Base-by-base conservation (phyloP, 2,888 invertebrate species). In the Watsonalla cultraria region DNA sequence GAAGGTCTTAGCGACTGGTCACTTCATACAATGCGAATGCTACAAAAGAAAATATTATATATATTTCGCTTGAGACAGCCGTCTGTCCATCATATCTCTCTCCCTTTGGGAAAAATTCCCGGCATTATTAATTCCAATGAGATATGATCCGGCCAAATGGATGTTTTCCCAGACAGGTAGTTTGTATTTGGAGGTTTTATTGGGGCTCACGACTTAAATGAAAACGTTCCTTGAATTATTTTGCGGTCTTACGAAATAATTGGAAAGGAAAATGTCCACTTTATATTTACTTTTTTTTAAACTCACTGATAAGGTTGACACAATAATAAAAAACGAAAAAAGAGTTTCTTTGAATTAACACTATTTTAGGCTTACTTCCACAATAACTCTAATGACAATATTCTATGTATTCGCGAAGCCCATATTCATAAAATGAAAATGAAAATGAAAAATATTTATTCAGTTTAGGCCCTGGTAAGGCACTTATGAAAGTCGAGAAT, bases 71-170 rank as follows among this genome's bases (percentile, higher is more conserved):
- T 59, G 62, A 65, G 65, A 61, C 69, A 69, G 70, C 68, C 70
- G 70, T 55, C 61, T 61, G 67, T 64, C 68, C 61, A 61, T 64
- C 69, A 72, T 72, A 73, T 74, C 70, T 66, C 64, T 61, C 63
- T 59, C 55, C 50, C 56, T 54, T 54, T 58, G 64, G 68, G 68
- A 71, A 72, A 77, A 76, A 72, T 76, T 73, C 68, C 74, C 66
- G 62, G 58, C 57, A 64, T 69, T 79, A 78, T 75, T 78, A 77
- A 78, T 74, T 73, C 66, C 67, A 72, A 70, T 73, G 72, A 69
- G 72, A 75, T 75, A 73, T 74, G 69, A 68, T 72, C 65, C 66
- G 57, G 57, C 66, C 55, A 65, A 70, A 71, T 66, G 61, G 59
- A 62, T 62, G 65, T 64, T 60, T 54, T 62, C 63, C 60, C 61